Evolutionary conservation across 1,140 invertebrate genomes (phyloP).

Genomic region (Helicorthomorpha holstii): DNA sequence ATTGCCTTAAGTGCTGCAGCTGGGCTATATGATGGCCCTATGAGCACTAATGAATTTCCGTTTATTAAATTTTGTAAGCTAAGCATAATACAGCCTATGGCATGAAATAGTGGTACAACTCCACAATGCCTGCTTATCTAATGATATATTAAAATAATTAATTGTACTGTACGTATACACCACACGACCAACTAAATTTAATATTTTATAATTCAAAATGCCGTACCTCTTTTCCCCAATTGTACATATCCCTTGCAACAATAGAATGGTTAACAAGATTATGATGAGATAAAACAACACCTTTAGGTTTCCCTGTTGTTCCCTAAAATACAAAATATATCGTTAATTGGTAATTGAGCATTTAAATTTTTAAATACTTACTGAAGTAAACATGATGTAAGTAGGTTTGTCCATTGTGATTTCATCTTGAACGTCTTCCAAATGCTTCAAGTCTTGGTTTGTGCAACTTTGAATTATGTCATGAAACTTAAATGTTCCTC

Average conservation of each 20-base stretch:
- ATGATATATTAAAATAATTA: no score
- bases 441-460: neutral
- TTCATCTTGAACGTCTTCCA: neutral
- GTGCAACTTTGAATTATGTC: neutral
- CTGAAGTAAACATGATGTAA: neutral
- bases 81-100: constrained; percentile 60
- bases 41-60: constrained; percentile 53
- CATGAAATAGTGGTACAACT: constrained; percentile 84
- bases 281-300: constrained; percentile 59
- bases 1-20: constrained; percentile 44
- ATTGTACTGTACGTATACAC: no score
- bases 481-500: neutral
- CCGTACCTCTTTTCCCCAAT: constrained; percentile 29
- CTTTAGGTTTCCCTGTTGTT: constrained; percentile 77
- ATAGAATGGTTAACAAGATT: constrained; percentile 73
- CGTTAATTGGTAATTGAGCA: no score
- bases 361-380: neutral
- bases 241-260: constrained; percentile 40
- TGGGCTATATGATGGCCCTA: constrained; percentile 47
- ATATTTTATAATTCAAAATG: neutral
- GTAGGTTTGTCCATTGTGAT: neutral
- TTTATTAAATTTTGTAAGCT: constrained; percentile 39
- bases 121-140: no score
- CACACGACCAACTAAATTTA: constrained; percentile 6
- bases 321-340: constrained; percentile 36